Conservation (phyloP, 2,888 invertebrate species). For the Aphidius colemani region DNA sequence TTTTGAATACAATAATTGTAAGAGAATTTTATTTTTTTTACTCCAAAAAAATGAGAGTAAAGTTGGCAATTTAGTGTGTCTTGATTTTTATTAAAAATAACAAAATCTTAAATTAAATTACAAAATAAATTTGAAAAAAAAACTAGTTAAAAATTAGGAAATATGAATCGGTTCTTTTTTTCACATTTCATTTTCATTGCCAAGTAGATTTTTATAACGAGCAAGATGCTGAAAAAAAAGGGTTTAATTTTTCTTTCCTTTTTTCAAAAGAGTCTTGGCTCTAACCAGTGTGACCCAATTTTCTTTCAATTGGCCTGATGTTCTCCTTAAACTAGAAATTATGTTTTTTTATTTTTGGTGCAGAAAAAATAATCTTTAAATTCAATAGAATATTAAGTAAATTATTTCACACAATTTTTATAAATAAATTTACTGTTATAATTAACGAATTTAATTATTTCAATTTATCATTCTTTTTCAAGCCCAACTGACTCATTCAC, state of each 20-base stretch:
- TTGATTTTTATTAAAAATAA: too few species aligned
- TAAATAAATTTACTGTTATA: too few species aligned
- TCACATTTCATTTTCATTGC: slow-evolving; percentile 15
- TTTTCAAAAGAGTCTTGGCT: not conserved
- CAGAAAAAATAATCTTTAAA: slow-evolving; percentile 14
- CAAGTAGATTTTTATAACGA: slow-evolving; percentile 33
- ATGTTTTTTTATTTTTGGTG: slow-evolving; percentile 13
- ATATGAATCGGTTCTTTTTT: slow-evolving; percentile 12
- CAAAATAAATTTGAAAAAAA: not conserved
- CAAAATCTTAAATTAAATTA: too few species aligned
- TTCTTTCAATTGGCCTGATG: slow-evolving; percentile 26
- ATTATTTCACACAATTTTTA: too few species aligned
- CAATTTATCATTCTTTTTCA: too few species aligned
- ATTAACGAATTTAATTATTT: too few species aligned
- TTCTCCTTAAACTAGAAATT: not conserved
- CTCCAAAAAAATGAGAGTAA: too few species aligned
- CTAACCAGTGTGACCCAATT: slow-evolving; percentile 24
- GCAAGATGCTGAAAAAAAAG: slow-evolving; percentile 31
- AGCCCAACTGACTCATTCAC: too few species aligned
- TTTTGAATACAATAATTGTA: too few species aligned
- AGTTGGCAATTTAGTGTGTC: too few species aligned
- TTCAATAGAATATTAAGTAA: too few species aligned
- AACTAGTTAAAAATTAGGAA: slow-evolving; percentile 15
- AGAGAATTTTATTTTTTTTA: too few species aligned
- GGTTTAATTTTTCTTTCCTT: slow-evolving; percentile 32